Evolutionary conservation across 2,113 vertebrate genomes (phyloP), one percentile per base, ranked within the genome.

Genomic region (Clinocottus analis): DNA sequence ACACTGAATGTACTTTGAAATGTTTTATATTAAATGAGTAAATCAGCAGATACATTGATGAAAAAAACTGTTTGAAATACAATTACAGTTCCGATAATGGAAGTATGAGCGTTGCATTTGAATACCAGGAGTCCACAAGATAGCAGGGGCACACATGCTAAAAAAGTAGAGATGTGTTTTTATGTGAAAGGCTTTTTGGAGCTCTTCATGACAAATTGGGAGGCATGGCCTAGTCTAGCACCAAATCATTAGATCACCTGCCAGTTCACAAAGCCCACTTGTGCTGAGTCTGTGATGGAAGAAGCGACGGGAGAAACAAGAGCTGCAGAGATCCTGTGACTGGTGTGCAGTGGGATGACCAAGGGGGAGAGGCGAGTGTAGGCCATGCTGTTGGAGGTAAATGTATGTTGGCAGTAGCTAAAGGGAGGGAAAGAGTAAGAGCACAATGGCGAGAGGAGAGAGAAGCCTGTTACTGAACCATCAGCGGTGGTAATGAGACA

Each of bases 321-420:
- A 56, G 66, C 75, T 59, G 53, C 73, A 53, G 76, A 72, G 80
- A 87, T 81, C 78, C 76, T 75, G 64, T 3, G 68, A 81, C 67
- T 73, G 51, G 53, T 70, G 74, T 56, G 58, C 55, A 55, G 80
- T 19, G 23, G 25, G 80, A 82, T 65, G 49, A 83, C 76, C 70
- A 64, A 65, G 68, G 2, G 21, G 33, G 64, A 79, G 51, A 87
- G 76, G 67, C n/a, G 67, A 87, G 72, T 62, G 56, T 67, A 71
- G 75, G 77, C 78, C 69, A 25, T 29, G 41, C 63, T 70, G 72
- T 80, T 86, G 60, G 77, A 92, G 79, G 90, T 90, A 90, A 91
- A 92, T 92, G 81, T 76, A 80, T 87, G 88, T 89, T 92, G 89
- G 90, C 90, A 90, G 90, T 89, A 88, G 89, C 90, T 85, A 70